Evolutionary conservation across 2,888 invertebrate species (phyloP).

Genomic region (Pecten maximus): DNA sequence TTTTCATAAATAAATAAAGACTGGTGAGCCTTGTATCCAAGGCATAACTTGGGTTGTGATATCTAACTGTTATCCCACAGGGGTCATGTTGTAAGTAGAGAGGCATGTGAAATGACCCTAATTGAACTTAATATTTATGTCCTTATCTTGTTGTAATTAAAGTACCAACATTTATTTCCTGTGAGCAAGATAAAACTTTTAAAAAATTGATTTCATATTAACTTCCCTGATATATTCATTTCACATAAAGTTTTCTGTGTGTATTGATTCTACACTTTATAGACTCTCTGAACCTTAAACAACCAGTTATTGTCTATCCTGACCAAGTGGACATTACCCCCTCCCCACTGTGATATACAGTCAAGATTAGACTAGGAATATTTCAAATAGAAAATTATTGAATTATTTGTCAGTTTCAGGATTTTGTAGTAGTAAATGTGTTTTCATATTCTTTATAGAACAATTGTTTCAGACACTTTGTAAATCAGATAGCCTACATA

Average conservation of each 20-base stretch:
- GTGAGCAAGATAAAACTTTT: not conserved
- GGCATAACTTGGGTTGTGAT: not conserved
- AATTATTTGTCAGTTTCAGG: no score
- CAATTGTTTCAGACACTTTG: not conserved
- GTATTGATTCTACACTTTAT: no score
- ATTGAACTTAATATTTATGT: conserved; percentile 16
- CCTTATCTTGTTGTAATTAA: not conserved
- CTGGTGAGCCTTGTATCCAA: not conserved
- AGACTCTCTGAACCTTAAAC: no score
- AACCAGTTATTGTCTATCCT: no score
- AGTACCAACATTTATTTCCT: not conserved
- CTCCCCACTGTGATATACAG: no score
- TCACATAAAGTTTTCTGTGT: no score
- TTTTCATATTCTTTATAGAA: not conserved
- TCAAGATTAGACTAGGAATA: no score
- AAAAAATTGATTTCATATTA: not conserved
- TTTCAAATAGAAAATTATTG: no score
- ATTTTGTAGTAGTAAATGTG: no score
- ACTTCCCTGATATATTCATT: no score
- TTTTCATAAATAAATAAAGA: conserved; percentile 18
- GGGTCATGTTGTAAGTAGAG: not conserved
- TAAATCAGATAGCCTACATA: not conserved
- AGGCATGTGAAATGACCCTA: not conserved
- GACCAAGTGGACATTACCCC: no score
- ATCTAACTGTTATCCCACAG: not conserved